These are phyloP conservation scores for Thunnus maccoyii DNA, from an alignment of 2,113 vertebrate genomes.

Conservation along the genomic window DNA sequence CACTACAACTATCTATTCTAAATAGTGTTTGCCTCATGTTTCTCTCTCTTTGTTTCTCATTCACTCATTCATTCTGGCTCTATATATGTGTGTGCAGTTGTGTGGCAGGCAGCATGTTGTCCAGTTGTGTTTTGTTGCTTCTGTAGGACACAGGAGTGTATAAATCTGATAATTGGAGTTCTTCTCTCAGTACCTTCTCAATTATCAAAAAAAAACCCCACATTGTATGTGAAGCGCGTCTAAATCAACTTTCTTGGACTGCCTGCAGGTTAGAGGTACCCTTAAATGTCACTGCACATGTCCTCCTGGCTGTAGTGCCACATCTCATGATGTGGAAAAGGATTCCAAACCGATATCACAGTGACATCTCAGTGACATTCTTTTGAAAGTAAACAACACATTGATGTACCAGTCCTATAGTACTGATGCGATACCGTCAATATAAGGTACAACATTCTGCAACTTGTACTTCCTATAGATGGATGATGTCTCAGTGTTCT, in stretches of 20 bases:
- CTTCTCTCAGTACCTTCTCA: not conserved
- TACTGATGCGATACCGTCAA: too few species aligned
- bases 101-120: not conserved
- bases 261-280: not conserved
- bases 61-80: not conserved
- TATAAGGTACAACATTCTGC: too few species aligned
- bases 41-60: slow-evolving; percentile 5
- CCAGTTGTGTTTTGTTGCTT: not conserved
- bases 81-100: not conserved
- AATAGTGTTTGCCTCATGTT: not conserved
- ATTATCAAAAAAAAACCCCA: not conserved
- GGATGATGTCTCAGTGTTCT: not conserved
- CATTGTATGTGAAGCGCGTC: not conserved
- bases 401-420: too few species aligned
- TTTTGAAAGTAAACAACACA: not conserved
- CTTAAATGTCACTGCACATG: slow-evolving; percentile 28
- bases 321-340: not conserved
- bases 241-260: not conserved
- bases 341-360: not conserved
- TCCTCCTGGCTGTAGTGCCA: not conserved
- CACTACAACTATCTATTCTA: not conserved
- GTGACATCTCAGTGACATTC: not conserved
- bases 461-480: too few species aligned
- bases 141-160: not conserved
- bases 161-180: not conserved